These are phyloP conservation scores for Champsocephalus esox DNA, from an alignment of 2,797 vertebrate species.

Conservation along the genomic window DNA sequence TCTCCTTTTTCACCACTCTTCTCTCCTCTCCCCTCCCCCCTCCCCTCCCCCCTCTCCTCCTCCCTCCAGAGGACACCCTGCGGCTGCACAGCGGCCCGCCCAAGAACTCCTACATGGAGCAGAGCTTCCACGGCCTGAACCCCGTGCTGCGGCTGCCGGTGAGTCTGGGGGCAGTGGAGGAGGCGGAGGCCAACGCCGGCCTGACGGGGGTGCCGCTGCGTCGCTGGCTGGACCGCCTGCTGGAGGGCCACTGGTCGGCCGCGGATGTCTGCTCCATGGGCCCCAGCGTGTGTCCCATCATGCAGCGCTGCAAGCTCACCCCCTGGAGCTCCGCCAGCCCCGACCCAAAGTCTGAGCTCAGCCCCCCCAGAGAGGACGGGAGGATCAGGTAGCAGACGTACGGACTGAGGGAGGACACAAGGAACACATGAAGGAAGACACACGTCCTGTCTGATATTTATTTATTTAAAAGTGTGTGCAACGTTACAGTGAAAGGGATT, in stretches of 20 bases:
- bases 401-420: constrained; percentile 15
- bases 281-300: constrained; percentile 88
- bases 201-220: constrained; percentile 87
- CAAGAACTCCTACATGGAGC: constrained; percentile 96
- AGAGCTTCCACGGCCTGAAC: constrained; percentile 97
- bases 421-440: constrained; percentile 32
- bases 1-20: background rate
- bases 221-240: constrained; percentile 91
- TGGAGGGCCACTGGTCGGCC: constrained; percentile 88
- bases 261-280: constrained; percentile 89
- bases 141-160: constrained; percentile 93
- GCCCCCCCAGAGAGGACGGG: constrained; percentile 86
- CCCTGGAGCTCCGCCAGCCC: constrained; percentile 94
- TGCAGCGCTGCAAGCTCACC: constrained; percentile 90
- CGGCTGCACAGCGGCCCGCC: constrained; percentile 89
- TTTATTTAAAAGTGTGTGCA: constrained; percentile 63
- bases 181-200: constrained; percentile 88
- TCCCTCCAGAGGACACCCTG: constrained; percentile 87
- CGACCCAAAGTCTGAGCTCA: constrained; percentile 93
- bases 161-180: constrained; percentile 88
- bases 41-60: background rate
- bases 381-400: constrained; percentile 93
- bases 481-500: background rate
- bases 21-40: no score
- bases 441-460: constrained; percentile 51